These are phyloP conservation scores for Pteropus alecto DNA, from an alignment of 2,113 vertebrate species.

Conservation along the genomic window DNA sequence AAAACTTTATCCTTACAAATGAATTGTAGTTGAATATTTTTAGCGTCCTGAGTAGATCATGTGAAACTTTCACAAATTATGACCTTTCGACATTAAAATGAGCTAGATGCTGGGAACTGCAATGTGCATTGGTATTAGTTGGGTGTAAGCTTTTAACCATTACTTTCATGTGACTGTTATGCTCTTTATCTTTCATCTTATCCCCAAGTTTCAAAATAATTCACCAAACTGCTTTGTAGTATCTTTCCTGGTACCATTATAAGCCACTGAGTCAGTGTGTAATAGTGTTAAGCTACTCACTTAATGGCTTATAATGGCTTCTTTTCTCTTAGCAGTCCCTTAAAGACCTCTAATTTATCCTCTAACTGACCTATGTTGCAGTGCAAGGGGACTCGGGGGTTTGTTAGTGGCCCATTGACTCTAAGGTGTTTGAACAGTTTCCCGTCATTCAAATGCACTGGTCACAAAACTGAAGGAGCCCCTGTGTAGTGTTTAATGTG, in stretches of 20 bases:
- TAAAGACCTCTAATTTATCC: not conserved
- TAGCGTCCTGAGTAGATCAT: not conserved
- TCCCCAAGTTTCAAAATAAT: not conserved
- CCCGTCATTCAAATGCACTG: not conserved
- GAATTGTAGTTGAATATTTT: not conserved
- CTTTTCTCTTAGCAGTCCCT: not conserved
- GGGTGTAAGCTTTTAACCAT: not conserved
- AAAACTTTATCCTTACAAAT: not conserved
- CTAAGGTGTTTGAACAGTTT: not conserved
- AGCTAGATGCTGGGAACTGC: not conserved
- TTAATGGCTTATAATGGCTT: conserved; percentile 14
- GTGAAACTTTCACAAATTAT: not conserved
- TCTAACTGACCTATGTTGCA: not conserved
- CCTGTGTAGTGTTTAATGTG: not conserved
- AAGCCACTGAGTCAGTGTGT: not conserved
- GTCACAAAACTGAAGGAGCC: not conserved
- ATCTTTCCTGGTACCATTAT: not conserved
- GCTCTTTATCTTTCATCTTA: not conserved
- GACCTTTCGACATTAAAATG: not conserved
- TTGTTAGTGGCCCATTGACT: not conserved
- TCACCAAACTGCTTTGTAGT: not conserved
- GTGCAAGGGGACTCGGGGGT: not conserved
- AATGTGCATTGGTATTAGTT: not conserved
- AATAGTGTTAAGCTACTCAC: not conserved
- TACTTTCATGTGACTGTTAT: not conserved